phyloP scores from a whole-genome alignment of 1,140 invertebrate genomes.

The Sarcophaga bullata region DNA sequence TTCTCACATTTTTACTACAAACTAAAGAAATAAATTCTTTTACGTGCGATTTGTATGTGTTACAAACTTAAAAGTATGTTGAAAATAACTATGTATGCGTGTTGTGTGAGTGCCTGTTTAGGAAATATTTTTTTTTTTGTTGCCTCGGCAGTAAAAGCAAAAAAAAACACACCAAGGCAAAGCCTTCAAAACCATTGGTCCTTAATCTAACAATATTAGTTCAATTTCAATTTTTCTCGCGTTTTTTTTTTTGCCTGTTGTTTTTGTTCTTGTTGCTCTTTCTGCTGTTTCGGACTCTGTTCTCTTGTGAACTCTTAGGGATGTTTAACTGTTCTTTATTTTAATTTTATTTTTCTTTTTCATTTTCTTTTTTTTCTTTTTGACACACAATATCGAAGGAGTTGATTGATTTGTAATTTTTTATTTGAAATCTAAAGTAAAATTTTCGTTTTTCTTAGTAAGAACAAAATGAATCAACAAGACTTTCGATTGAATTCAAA shows the following conservation, averaged over 20 bases:
- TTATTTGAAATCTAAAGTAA: too few relatives aligned
- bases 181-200: background rate
- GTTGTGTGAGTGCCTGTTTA: background rate
- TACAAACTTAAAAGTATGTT: too few relatives aligned
- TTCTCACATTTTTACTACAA: too few relatives aligned
- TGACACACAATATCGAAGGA: background rate
- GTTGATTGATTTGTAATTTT: background rate
- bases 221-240: conserved; percentile 26
- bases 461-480: too few relatives aligned
- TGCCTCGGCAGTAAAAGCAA: background rate
- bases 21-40: too few relatives aligned
- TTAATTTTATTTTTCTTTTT: background rate
- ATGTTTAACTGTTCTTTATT: background rate
- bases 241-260: background rate
- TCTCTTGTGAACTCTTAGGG: too few relatives aligned
- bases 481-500: too few relatives aligned
- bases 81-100: background rate
- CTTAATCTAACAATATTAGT: conserved; percentile 24
- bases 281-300: background rate
- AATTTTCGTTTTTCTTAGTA: too few relatives aligned
- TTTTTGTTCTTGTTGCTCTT: background rate
- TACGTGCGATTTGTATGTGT: too few relatives aligned
- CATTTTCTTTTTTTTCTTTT: background rate
- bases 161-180: background rate
- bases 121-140: background rate